Evolutionary conservation across 2,113 vertebrate genomes (phyloP).

Genomic region (Passerina amoena): DNA sequence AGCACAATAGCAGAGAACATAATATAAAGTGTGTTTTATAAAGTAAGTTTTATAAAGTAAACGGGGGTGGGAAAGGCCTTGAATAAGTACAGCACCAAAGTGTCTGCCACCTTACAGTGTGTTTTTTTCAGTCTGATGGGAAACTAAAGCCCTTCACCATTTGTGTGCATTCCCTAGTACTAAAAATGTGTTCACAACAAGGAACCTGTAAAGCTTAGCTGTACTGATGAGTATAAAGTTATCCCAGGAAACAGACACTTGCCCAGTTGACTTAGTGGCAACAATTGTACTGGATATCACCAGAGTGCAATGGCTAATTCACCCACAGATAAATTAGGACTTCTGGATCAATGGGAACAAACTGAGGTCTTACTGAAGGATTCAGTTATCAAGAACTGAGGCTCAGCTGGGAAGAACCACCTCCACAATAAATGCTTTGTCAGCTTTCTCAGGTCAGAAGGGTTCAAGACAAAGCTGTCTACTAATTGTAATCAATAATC

Average conservation of each 20-base stretch:
- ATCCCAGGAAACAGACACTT: background rate
- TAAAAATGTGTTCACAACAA: background rate
- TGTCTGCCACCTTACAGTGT: background rate
- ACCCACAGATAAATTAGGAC: background rate
- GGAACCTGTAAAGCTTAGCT: background rate
- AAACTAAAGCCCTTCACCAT: background rate
- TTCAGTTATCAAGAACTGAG: background rate
- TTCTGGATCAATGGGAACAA: rapidly evolving
- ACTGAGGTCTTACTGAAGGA: background rate
- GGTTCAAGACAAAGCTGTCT: background rate
- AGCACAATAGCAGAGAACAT: background rate
- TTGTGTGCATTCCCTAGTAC: background rate
- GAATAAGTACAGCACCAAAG: background rate
- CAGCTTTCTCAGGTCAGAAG: background rate
- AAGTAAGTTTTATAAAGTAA: background rate
- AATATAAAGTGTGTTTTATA: background rate
- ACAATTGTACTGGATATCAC: background rate
- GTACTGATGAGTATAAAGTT: background rate
- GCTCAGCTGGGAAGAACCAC: background rate
- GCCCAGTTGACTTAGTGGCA: background rate
- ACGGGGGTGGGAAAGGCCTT: background rate
- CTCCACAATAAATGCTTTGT: background rate
- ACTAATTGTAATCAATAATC: background rate
- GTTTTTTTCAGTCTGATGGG: background rate
- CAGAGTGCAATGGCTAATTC: background rate